A percentile compares a stretch with the other conserved stretches of the same genome.
phyloP scores from a whole-genome alignment of 2,797 vertebrate species.

The Sarcophilus harrisii region DNA sequence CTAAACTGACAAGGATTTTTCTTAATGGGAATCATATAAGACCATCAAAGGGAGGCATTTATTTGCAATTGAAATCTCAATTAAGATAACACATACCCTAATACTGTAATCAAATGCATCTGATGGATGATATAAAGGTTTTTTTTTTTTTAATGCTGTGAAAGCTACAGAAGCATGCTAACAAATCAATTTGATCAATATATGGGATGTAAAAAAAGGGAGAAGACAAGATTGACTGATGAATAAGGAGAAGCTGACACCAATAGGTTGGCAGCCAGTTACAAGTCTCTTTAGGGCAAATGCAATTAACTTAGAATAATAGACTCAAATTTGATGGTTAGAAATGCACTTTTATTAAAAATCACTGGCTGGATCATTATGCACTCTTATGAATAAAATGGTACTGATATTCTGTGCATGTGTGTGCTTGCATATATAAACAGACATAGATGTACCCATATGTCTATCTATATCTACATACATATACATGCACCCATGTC shows the following conservation, averaged over 20 bases:
- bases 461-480: constrained; percentile 61
- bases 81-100: constrained; percentile 81
- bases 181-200: constrained; percentile 88
- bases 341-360: constrained; percentile 90
- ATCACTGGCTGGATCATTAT: constrained; percentile 87
- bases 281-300: constrained; percentile 90
- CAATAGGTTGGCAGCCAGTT: constrained; percentile 90
- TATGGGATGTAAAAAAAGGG: constrained; percentile 83
- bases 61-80: constrained; percentile 83
- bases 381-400: constrained; percentile 87
- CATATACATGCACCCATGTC: constrained; percentile 10
- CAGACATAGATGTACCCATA: neutral
- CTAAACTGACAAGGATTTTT: constrained; percentile 72
- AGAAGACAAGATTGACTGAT: constrained; percentile 88
- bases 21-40: constrained; percentile 77
- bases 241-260: constrained; percentile 88
- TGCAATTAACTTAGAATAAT: constrained; percentile 92
- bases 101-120: constrained; percentile 83
- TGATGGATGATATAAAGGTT: constrained; percentile 82
- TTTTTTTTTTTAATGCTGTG: constrained; percentile 34
- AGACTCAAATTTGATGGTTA: constrained; percentile 90
- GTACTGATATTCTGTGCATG: constrained; percentile 82
- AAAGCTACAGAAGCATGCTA: constrained; percentile 80
- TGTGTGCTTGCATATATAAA: constrained; percentile 81
- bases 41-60: constrained; percentile 80